Evolutionary conservation across 2,113 vertebrate species (phyloP).

Genomic region (Azemiops feae): DNA sequence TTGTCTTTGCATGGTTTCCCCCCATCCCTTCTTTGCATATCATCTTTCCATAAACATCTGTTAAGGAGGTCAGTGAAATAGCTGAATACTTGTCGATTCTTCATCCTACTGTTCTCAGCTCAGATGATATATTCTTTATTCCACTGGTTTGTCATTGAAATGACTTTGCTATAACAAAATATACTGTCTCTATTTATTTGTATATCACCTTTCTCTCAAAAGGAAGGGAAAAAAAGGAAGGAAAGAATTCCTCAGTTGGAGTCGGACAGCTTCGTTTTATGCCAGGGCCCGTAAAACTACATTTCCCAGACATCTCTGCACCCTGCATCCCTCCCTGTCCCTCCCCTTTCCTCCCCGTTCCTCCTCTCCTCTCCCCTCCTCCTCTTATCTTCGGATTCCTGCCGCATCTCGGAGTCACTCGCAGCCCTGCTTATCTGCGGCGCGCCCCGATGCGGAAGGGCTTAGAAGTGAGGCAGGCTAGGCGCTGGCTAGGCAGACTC

Average conservation of each 20-base stretch:
- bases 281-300: slow-evolving; percentile 53
- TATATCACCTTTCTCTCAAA: too few species aligned
- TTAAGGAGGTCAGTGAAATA: background rate
- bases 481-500: background rate
- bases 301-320: slow-evolving; percentile 63
- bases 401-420: slow-evolving; percentile 17
- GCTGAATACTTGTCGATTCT: background rate
- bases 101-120: background rate
- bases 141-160: background rate
- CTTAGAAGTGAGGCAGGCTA: background rate
- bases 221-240: background rate
- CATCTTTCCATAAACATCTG: background rate
- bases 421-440: background rate
- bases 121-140: background rate
- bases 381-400: slow-evolving; percentile 40
- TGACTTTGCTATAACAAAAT: background rate
- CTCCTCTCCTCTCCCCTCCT: background rate
- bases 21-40: background rate
- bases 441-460: background rate
- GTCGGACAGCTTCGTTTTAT: background rate
- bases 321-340: background rate
- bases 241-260: background rate
- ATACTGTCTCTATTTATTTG: background rate
- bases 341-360: background rate
- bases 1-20: background rate